Evolutionary conservation across 2,113 vertebrate species (phyloP), one percentile per base, ranked within the genome.

Genomic region (Oryzias javanicus): DNA sequence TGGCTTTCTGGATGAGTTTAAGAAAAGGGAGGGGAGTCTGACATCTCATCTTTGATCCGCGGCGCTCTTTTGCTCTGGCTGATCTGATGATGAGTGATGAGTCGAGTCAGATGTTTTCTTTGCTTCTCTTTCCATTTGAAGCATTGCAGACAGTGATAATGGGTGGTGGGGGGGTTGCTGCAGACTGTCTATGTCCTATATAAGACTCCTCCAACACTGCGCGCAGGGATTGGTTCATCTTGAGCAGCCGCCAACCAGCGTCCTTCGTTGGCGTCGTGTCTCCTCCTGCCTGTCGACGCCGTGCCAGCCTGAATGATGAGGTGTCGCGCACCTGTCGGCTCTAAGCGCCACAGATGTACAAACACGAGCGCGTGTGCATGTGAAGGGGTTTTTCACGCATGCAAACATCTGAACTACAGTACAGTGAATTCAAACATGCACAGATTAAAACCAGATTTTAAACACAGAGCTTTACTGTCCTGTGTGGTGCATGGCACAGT

Each of bases 151-250:
- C 70, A 78, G 55, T 79, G 67, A 75, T 79, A 82, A 76, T 74
- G 70, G 42, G 63, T 66, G 80, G 56, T 83, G 64, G 70, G 71
- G 59, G 40, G 63, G 70, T 79, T 54, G 83, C 83, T 67, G 44
- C 69, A 77, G 80, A 82, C 87, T 66, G 72, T 62, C 65, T 83
- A 84, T 87, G 86, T 88, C 83, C 88, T 88, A 88, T 68, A 87
- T 89, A 82, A 69, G 78, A 70, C 51, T 72, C 72, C 49, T 55
- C 64, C 61, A 66, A 80, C 64, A 86, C 46, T 70, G 71, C 12
- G 68, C 62, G 44, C 61, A 74, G 76, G 73, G 83, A 82, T 78
- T 72, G 73, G 67, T 70, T 84, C 59, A 5, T 70, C 52, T 68
- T 80, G 67, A 86, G 70, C 57, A 14, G 40, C 82, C 84, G 74